Evolutionary conservation across 2,797 vertebrate species (phyloP).

Genomic region (Thripadectes ignobilis): DNA sequence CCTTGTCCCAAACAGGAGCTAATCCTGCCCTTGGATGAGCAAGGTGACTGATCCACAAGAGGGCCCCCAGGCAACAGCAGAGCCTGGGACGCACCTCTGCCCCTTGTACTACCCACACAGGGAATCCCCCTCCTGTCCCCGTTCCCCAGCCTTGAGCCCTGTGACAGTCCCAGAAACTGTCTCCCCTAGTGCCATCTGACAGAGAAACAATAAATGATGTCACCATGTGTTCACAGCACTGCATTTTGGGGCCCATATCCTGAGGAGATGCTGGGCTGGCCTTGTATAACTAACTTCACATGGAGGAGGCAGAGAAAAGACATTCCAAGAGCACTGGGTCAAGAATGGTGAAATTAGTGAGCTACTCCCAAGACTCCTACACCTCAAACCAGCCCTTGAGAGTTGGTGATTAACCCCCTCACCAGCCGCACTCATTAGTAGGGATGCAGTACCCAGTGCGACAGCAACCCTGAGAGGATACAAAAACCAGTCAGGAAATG

Average conservation of each 20-base stretch:
- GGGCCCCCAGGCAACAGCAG: background rate
- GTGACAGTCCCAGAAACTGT: background rate
- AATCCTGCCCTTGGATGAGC: background rate
- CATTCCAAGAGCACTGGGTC: background rate
- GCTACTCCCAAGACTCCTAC: background rate
- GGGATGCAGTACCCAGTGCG: background rate
- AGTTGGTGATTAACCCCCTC: rapidly evolving
- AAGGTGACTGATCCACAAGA: background rate
- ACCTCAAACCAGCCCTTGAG: background rate
- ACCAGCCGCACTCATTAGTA: background rate
- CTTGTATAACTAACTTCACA: background rate
- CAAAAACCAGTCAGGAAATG: background rate
- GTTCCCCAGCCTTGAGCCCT: background rate
- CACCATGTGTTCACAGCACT: background rate
- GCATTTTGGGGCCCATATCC: background rate
- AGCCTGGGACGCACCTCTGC: background rate
- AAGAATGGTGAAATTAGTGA: background rate
- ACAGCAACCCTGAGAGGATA: background rate
- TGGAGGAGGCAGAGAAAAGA: background rate
- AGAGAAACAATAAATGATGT: background rate
- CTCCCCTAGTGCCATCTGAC: background rate
- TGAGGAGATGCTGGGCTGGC: background rate
- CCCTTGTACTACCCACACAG: background rate
- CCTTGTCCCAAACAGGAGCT: background rate
- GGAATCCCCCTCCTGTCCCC: rapidly evolving